Conservation (phyloP, 2,797 vertebrate species). For the Xyrichtys novacula region DNA sequence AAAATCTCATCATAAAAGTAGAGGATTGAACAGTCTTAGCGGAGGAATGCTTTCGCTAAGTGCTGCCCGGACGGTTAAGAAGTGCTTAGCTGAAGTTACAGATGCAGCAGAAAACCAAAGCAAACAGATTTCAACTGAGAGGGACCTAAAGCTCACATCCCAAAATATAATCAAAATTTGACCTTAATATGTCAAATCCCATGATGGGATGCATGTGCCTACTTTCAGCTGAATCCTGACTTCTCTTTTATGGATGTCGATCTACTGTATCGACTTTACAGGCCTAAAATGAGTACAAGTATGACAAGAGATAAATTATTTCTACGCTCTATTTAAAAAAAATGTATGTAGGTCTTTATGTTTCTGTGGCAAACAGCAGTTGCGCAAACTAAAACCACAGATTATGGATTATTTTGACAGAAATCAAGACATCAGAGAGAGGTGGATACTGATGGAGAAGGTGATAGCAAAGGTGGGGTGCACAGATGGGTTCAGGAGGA, state of each 20-base stretch:
- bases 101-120: constrained; percentile 39
- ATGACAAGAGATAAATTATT: constrained; percentile 52
- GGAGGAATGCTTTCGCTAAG: not conserved
- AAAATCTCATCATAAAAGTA: not conserved
- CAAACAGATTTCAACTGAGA: constrained; percentile 26
- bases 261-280: not conserved
- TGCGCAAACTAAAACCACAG: constrained; percentile 33
- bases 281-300: not conserved
- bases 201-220: constrained; percentile 27
- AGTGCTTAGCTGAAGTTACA: constrained; percentile 36
- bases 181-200: constrained; percentile 54
- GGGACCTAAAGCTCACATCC: constrained; percentile 13
- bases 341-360: constrained; percentile 43
- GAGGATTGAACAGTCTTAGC: constrained; percentile 4
- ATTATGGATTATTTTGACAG: constrained; percentile 46
- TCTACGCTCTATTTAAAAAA: too few species aligned
- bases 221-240: constrained; percentile 25
- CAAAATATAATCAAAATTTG: constrained; percentile 37
- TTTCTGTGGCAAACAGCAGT: constrained; percentile 34
- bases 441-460: constrained; percentile 26
- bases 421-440: constrained; percentile 23
- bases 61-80: not conserved
- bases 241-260: not conserved
- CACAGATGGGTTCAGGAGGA: constrained; percentile 50
- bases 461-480: constrained; percentile 20